Percentiles rank a stretch among this genome's conserved stretches.
phyloP scores from a whole-genome alignment of 2,113 vertebrate species.

The Erythrolamprus reginae region DNA sequence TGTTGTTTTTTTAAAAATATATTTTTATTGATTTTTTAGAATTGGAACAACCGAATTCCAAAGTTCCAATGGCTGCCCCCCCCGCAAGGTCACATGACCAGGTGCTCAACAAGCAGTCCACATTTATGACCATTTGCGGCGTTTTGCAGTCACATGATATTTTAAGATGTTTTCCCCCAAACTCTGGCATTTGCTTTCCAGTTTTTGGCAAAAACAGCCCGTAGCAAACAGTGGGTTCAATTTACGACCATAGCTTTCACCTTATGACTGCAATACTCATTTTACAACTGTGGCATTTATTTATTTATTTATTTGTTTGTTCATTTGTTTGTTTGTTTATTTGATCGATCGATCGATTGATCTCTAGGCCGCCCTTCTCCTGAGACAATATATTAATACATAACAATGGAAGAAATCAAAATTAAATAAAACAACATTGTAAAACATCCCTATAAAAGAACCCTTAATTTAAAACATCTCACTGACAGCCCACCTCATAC shows the following conservation, averaged over 20 bases:
- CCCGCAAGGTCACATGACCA: not conserved
- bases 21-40: no score
- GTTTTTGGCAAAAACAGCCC: not conserved
- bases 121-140: not conserved
- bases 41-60: not conserved
- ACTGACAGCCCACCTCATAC: no score
- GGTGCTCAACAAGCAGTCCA: not conserved
- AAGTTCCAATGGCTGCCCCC: not conserved
- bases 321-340: no score
- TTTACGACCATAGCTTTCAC: not conserved
- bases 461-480: no score
- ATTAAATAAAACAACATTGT: no score
- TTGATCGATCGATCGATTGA: no score
- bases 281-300: not conserved
- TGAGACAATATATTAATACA: no score
- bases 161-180: fast-evolving
- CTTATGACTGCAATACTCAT: not conserved
- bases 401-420: no score
- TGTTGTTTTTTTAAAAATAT: no score
- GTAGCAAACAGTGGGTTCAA: not conserved
- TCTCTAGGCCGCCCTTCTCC: no score
- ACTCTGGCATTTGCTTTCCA: not conserved
- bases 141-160: not conserved
- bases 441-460: no score
- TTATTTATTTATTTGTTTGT: no score